phyloP scores from a whole-genome alignment of 2,888 invertebrate species.

The Himalopsyche tibetana region DNA sequence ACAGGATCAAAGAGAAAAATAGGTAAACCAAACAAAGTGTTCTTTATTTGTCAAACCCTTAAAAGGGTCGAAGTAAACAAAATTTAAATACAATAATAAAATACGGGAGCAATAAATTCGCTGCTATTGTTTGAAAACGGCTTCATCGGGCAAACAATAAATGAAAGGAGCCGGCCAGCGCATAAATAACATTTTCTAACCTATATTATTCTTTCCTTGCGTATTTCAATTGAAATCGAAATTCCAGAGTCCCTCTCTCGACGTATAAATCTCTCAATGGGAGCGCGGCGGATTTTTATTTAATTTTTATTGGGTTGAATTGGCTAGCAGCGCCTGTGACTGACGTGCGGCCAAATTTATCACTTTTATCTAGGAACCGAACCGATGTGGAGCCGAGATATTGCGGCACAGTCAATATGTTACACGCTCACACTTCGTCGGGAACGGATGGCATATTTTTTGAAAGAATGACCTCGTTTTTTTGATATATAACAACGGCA shows the following conservation, averaged over 20 bases:
- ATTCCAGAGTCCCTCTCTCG: neutral
- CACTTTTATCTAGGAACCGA: conserved; percentile 30
- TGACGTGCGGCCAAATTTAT: conserved; percentile 31
- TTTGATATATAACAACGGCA: too few species aligned
- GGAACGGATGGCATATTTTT: neutral
- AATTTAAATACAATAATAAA: conserved; percentile 29
- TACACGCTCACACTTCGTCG: conserved; percentile 5
- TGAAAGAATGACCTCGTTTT: too few species aligned
- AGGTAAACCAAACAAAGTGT: neutral
- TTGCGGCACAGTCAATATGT: conserved; percentile 18
- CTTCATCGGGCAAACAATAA: neutral
- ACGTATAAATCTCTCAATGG: conserved; percentile 17
- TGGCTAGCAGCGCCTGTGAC: conserved; percentile 30
- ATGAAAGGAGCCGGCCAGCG: conserved; percentile 1
- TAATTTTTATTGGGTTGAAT: conserved; percentile 34
- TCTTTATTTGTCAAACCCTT: conserved; percentile 6
- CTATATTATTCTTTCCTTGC: conserved; percentile 5
- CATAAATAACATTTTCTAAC: conserved; percentile 25
- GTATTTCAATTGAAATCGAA: conserved; percentile 34
- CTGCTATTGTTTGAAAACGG: conserved; percentile 5
- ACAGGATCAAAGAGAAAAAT: too few species aligned
- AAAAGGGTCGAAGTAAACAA: neutral
- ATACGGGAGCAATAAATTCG: neutral
- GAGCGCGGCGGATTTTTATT: conserved; percentile 12
- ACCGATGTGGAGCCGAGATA: neutral